These are phyloP conservation scores for Emydoidea blandingii DNA, from an alignment of 2,797 vertebrate genomes.

Conservation along the genomic window DNA sequence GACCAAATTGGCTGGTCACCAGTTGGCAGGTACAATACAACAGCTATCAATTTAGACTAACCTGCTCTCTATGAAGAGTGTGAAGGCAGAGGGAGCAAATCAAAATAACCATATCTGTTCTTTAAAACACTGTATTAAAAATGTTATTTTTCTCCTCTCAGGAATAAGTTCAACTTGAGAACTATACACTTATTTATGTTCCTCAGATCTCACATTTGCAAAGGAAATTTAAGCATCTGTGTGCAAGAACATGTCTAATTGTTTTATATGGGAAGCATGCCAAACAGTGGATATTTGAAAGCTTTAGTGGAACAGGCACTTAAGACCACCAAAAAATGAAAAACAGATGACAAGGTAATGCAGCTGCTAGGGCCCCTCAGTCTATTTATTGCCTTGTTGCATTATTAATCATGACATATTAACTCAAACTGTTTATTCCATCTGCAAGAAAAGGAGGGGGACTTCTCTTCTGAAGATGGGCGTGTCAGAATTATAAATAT, in stretches of 20 bases:
- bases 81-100: neutral
- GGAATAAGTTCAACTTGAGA: neutral
- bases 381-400: neutral
- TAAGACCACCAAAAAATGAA: neutral
- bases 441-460: neutral
- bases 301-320: neutral
- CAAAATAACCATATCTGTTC: neutral
- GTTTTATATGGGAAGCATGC: neutral
- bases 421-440: neutral
- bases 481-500: neutral
- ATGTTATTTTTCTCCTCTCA: neutral
- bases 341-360: neutral
- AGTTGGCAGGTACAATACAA: neutral
- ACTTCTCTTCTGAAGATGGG: neutral
- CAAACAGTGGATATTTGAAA: neutral
- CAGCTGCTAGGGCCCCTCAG: neutral
- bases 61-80: neutral
- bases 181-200: neutral
- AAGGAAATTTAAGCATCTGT: neutral
- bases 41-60: neutral
- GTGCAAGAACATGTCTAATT: neutral
- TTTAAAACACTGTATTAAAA: neutral
- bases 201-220: neutral
- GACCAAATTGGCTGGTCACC: neutral
- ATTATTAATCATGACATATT: neutral